Conservation (phyloP, 2,113 vertebrate species). For the Odontophorus gujanensis region DNA sequence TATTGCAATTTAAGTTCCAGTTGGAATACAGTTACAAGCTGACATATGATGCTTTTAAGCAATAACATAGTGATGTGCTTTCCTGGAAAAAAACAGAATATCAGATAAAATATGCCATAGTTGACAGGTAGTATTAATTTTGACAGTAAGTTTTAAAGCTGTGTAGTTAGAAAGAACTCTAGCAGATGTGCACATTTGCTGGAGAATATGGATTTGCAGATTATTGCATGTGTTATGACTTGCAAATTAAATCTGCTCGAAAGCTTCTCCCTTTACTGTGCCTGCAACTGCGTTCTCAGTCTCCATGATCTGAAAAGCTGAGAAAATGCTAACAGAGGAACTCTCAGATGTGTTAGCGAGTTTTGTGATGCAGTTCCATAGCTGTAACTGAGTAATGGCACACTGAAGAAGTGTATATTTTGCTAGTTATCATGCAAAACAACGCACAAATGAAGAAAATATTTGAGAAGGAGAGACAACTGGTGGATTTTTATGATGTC, state of each 20-base stretch:
- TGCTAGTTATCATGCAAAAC: not conserved
- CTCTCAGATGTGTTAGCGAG: not conserved
- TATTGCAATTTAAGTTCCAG: slow-evolving; percentile 1
- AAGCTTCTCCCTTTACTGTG: not conserved
- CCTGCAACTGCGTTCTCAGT: not conserved
- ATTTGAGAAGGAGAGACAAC: not conserved
- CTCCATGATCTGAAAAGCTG: not conserved
- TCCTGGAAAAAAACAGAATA: not conserved
- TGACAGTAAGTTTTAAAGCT: slow-evolving; percentile 30
- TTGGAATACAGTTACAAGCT: slow-evolving; percentile 11
- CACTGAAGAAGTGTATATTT: not conserved
- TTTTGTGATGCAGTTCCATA: not conserved
- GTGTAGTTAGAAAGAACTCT: not conserved
- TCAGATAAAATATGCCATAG: not conserved
- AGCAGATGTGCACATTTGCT: not conserved
- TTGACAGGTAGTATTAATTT: slow-evolving; percentile 23
- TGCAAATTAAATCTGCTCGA: not conserved
- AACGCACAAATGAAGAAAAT: not conserved
- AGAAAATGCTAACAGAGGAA: not conserved
- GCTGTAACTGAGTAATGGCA: not conserved
- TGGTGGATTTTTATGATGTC: not conserved
- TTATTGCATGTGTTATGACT: slow-evolving; percentile 1
- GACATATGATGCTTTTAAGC: slow-evolving; percentile 9
- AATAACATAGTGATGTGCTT: not conserved
- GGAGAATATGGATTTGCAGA: not conserved